Conservation (phyloP, 2,797 vertebrate species). For the Diplodus sargus region DNA sequence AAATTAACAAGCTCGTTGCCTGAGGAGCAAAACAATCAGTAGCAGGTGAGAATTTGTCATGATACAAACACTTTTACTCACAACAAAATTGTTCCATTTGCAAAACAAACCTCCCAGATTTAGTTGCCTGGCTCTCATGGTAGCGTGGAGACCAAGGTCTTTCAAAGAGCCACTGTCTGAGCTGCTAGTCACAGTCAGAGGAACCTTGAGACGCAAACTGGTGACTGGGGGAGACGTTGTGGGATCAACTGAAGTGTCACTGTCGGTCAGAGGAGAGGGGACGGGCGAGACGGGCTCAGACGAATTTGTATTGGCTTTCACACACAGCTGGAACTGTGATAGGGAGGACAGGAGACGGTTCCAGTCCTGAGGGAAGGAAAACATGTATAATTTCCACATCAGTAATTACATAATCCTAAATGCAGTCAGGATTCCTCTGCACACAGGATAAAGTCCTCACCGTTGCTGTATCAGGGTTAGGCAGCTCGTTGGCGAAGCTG, state of each 20-base stretch:
- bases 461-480: constrained; percentile 81
- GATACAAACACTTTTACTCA: not conserved
- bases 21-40: constrained; percentile 39
- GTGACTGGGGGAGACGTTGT: constrained; percentile 38
- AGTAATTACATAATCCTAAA: not conserved
- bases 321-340: constrained; percentile 79
- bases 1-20: constrained; percentile 66
- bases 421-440: constrained; percentile 3
- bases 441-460: constrained; percentile 58
- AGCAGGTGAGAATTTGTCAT: not conserved
- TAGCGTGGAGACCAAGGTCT: constrained; percentile 63
- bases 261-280: constrained; percentile 27
- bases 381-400: not conserved
- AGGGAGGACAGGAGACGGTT: constrained; percentile 82
- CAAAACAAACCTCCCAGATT: constrained; percentile 78
- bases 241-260: constrained; percentile 33
- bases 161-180: constrained; percentile 37
- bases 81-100: not conserved
- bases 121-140: constrained; percentile 76
- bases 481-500: constrained; percentile 74
- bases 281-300: constrained; percentile 38
- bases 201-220: constrained; percentile 73
- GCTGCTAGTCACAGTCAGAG: constrained; percentile 62
- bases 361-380: constrained; percentile 81
- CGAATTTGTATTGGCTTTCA: constrained; percentile 55